Base-by-base conservation (phyloP, 2,888 invertebrate species). In the Anodontia alba region DNA sequence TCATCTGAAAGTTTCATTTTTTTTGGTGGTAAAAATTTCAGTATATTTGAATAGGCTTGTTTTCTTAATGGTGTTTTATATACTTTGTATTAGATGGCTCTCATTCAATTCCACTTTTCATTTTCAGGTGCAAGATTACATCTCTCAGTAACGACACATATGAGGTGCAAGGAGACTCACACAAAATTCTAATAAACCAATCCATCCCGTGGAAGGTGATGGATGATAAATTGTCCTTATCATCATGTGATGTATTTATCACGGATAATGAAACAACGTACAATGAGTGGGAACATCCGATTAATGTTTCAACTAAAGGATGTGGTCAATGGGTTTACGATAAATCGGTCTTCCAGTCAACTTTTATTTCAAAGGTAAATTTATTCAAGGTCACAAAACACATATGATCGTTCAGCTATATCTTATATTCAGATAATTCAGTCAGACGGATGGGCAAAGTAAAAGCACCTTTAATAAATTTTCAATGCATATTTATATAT, bases 291-390 rank as follows among this genome's bases (percentile, higher is more conserved):
- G 73, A 73, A 49, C 49, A 73, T 3, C 80, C 80, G 12, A 20
- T 70, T 12, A 81, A 84, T 33, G 43, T 76, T 1, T 78, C 78
- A 7, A 57, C 51, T 15, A 20, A 36, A 1, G 76, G 76, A 15
- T 89, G 89, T 57, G 73, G 81, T 23, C 26, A 66, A 42, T 89
- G 87, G 88, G 88, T 88, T 20, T 90, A 87, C 62, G 89, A 89
- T 42, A 67, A 69, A 10, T 85, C 85, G 10, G 76, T 85, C 29
- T 87, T 88, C 76, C 54, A 81, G 38, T 80, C 80, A 31, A 90
- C 90, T 0, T 85, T 87, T 57, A 81, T 86, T 0, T 80, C 84
- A 33, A 79, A 87, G 72, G 90, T 90, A 43, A n/a, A n/a, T n/a
- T n/a, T n/a, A n/a, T n/a, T n/a, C n/a, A n/a, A n/a, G n/a, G n/a